Percentiles rank a stretch among this genome's conserved stretches.
phyloP scores from a whole-genome alignment of 2,113 vertebrate genomes.

The Gnathonemus echidnorhynchus region DNA sequence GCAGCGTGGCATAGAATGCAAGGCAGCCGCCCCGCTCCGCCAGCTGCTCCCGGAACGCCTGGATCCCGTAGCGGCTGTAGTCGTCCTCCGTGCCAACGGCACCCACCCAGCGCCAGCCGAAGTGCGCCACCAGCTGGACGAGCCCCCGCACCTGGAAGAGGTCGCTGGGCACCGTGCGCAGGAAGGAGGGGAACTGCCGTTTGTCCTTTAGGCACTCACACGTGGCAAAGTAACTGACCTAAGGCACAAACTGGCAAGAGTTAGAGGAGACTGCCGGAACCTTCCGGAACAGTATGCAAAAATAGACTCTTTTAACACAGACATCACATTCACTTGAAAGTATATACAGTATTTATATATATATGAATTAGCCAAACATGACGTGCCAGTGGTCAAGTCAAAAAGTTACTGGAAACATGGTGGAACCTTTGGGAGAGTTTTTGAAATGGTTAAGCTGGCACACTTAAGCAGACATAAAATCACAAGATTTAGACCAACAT shows the following conservation, averaged over 20 bases:
- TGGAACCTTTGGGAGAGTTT: neutral
- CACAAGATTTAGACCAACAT: neutral
- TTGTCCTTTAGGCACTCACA: slow-evolving; percentile 47
- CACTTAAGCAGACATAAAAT: neutral
- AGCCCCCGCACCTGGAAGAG: slow-evolving; percentile 45
- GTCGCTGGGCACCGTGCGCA: slow-evolving; percentile 50
- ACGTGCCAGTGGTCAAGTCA: neutral
- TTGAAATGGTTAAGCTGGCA: neutral
- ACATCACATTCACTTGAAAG: neutral
- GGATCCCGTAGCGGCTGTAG: slow-evolving; percentile 62
- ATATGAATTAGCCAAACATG: neutral
- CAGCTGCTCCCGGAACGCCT: slow-evolving; percentile 54
- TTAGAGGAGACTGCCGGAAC: neutral
- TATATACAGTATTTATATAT: neutral
- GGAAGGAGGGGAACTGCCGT: slow-evolving; percentile 43
- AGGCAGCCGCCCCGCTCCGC: slow-evolving; percentile 48
- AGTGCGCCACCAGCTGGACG: slow-evolving; percentile 42
- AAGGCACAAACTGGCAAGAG: neutral
- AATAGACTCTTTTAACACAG: neutral
- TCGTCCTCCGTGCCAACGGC: slow-evolving; percentile 61
- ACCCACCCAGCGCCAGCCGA: slow-evolving; percentile 47
- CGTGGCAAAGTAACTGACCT: slow-evolving; percentile 54
- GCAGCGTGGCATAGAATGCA: slow-evolving; percentile 48
- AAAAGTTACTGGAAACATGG: neutral
- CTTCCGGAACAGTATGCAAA: neutral